Evolutionary conservation across 2,113 vertebrate genomes (phyloP).

Genomic region (Pterocles burchelli): DNA sequence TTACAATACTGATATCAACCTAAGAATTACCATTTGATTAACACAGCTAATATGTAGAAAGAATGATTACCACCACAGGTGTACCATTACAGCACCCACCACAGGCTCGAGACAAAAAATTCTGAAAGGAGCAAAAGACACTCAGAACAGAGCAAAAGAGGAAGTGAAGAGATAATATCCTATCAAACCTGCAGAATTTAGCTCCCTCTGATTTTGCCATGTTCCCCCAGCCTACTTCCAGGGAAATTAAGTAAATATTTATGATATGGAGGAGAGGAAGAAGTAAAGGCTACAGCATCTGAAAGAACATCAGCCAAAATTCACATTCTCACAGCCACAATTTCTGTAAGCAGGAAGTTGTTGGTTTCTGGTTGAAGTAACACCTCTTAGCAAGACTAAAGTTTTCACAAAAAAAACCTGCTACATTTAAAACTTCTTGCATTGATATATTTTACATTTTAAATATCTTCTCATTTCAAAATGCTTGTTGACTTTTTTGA

Average conservation of each 20-base stretch:
- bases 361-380: background rate
- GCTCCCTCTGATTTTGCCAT: background rate
- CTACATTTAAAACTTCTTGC: background rate
- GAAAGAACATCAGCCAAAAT: background rate
- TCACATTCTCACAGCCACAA: background rate
- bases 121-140: background rate
- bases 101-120: background rate
- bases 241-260: background rate
- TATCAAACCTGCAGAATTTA: background rate
- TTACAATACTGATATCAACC: background rate
- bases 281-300: background rate
- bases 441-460: background rate
- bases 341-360: background rate
- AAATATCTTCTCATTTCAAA: background rate
- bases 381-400: background rate
- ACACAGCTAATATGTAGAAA: background rate
- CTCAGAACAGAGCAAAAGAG: background rate
- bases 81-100: background rate
- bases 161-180: background rate
- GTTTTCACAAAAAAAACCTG: background rate
- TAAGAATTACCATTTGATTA: background rate
- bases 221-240: background rate
- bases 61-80: background rate
- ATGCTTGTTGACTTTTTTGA: background rate
- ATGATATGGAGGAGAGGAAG: background rate